Evolutionary conservation across 2,797 vertebrate genomes (phyloP).

Genomic region (Mus spretus): DNA sequence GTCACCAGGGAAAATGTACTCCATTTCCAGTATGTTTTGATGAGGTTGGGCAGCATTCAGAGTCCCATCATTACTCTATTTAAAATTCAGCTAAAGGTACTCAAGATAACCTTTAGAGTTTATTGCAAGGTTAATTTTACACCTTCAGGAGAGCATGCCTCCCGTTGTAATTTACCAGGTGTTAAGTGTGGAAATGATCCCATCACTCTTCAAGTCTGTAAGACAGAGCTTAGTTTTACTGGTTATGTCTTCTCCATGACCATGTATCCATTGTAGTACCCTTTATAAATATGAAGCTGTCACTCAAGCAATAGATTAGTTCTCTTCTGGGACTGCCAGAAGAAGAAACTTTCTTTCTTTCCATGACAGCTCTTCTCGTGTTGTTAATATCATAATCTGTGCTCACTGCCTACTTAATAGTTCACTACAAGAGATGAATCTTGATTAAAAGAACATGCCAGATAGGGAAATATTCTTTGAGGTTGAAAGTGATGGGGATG

Average conservation of each 20-base stretch:
- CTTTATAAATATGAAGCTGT: constrained; percentile 23
- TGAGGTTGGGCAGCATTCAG: constrained; percentile 85
- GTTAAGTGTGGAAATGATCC: constrained; percentile 81
- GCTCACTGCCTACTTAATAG: constrained; percentile 9
- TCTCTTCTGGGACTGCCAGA: background rate
- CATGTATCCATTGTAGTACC: background rate
- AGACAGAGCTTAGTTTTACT: constrained; percentile 72
- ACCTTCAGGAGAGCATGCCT: constrained; percentile 83
- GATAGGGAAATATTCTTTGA: constrained; percentile 9
- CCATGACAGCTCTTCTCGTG: background rate
- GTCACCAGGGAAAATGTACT: constrained; percentile 83
- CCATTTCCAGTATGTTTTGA: constrained; percentile 85
- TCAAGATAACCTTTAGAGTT: constrained; percentile 85
- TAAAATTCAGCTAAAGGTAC: constrained; percentile 86
- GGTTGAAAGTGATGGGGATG: background rate
- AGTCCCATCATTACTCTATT: constrained; percentile 88
- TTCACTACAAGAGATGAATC: background rate
- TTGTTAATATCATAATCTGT: background rate
- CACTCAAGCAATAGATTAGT: background rate
- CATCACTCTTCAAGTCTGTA: constrained; percentile 33
- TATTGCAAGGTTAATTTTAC: constrained; percentile 88
- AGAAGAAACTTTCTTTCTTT: background rate
- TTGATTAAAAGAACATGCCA: background rate
- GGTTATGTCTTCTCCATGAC: background rate
- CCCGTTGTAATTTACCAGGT: constrained; percentile 80